Percentiles rank a stretch among this genome's conserved stretches.
Conservation (phyloP, 1,140 invertebrate genomes). For the Drosophila bipectinata region DNA sequence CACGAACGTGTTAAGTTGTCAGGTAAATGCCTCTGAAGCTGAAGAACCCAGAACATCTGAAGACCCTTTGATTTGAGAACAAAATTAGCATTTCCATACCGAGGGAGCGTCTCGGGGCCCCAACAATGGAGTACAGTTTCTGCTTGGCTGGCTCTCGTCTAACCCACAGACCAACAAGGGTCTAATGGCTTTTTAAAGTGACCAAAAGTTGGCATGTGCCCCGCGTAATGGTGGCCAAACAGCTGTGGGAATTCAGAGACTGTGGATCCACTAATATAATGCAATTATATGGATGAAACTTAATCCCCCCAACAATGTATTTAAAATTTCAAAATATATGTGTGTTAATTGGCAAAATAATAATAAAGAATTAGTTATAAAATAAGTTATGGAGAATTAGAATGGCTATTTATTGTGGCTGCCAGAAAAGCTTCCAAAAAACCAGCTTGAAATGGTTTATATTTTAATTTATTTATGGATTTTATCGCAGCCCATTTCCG, state of each 20-base stretch:
- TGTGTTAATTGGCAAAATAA: background rate
- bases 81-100: conserved; percentile 58
- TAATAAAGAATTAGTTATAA: background rate
- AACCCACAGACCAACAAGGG: conserved; percentile 30
- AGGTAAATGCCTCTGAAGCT: conserved; percentile 42
- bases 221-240: conserved; percentile 19
- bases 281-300: no score
- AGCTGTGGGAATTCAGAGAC: conserved; percentile 2
- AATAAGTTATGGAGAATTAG: no score
- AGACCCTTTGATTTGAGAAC: conserved; percentile 54
- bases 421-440: background rate
- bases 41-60: conserved; percentile 30
- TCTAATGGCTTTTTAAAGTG: conserved; percentile 71
- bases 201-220: conserved; percentile 75
- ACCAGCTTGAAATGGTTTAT: conserved; percentile 11
- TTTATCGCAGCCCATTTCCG: conserved; percentile 24
- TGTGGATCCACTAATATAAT: conserved; percentile 15
- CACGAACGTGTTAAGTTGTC: conserved; percentile 48
- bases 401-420: no score
- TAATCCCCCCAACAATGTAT: no score
- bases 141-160: conserved; percentile 50
- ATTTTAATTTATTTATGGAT: conserved; percentile 23
- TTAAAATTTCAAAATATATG: no score
- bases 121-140: conserved; percentile 67
- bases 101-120: conserved; percentile 18